These are phyloP conservation scores for Erebia palarica DNA, from an alignment of 2,888 invertebrate genomes.

Conservation along the genomic window DNA sequence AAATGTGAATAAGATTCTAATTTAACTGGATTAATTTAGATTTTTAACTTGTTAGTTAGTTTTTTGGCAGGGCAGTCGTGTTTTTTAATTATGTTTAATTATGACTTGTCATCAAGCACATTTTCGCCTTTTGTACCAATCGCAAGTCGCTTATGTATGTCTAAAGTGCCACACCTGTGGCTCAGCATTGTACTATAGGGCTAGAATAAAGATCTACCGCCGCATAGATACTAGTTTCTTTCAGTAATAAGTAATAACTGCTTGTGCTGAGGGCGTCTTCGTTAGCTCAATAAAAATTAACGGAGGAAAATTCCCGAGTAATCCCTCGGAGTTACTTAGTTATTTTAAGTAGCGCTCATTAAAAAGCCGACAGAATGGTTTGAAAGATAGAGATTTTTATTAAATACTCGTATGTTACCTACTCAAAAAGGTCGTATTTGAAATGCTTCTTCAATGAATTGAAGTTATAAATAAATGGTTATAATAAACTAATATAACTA, in stretches of 20 bases:
- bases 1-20: too few relatives aligned
- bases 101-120: too few relatives aligned
- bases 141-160: too few relatives aligned
- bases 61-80: too few relatives aligned
- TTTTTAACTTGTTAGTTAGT: too few relatives aligned
- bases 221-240: constrained; percentile 37
- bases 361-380: not conserved
- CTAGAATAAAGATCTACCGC: constrained; percentile 37
- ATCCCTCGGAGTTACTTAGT: not conserved
- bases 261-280: constrained; percentile 16
- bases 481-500: too few relatives aligned
- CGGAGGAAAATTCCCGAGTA: constrained; percentile 10
- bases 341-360: not conserved
- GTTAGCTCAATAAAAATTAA: constrained; percentile 24
- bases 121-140: not conserved
- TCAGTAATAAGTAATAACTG: constrained; percentile 27
- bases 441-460: too few relatives aligned
- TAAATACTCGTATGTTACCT: too few relatives aligned
- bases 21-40: too few relatives aligned
- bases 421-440: too few relatives aligned
- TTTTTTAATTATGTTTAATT: too few relatives aligned
- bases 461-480: too few relatives aligned
- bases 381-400: not conserved
- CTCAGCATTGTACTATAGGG: not conserved
- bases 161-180: not conserved